These are phyloP conservation scores for Tenthredo notha DNA, from an alignment of 2,888 invertebrate genomes.

Conservation along the genomic window DNA sequence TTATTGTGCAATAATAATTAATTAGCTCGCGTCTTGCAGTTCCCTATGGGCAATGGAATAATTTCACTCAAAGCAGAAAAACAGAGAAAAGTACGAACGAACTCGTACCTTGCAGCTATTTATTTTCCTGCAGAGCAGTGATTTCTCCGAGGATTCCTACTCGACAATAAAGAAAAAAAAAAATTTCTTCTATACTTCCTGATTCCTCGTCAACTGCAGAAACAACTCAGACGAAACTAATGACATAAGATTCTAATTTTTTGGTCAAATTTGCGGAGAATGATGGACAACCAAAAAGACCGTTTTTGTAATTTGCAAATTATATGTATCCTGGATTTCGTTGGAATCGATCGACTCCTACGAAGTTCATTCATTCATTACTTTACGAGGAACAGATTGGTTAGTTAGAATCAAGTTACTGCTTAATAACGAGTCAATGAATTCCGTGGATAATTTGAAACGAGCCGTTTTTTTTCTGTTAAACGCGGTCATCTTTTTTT, in stretches of 20 bases:
- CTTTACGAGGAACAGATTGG: background rate
- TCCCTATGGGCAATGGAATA: slow-evolving; percentile 29
- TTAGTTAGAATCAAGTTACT: background rate
- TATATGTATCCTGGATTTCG: background rate
- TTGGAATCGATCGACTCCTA: background rate
- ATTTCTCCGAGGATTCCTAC: slow-evolving; percentile 52
- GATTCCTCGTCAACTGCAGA: background rate
- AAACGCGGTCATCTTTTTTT: background rate
- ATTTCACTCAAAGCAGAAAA: background rate
- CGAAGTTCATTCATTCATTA: background rate
- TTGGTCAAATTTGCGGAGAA: background rate
- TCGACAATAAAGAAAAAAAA: slow-evolving; percentile 19
- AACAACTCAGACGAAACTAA: background rate
- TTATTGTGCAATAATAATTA: background rate
- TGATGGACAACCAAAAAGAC: background rate
- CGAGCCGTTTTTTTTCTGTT: background rate
- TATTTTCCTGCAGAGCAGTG: slow-evolving; percentile 46
- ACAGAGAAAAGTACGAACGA: background rate
- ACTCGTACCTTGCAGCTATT: slow-evolving; percentile 44
- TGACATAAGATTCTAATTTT: background rate
- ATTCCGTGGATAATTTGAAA: background rate
- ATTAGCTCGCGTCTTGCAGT: background rate
- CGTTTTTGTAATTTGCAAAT: background rate
- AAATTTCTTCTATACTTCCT: background rate
- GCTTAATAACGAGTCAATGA: background rate